A percentile compares a stretch with the other conserved stretches of the same genome.
phyloP scores from a whole-genome alignment of 1,140 invertebrate species.

The Drosophila bipectinata region DNA sequence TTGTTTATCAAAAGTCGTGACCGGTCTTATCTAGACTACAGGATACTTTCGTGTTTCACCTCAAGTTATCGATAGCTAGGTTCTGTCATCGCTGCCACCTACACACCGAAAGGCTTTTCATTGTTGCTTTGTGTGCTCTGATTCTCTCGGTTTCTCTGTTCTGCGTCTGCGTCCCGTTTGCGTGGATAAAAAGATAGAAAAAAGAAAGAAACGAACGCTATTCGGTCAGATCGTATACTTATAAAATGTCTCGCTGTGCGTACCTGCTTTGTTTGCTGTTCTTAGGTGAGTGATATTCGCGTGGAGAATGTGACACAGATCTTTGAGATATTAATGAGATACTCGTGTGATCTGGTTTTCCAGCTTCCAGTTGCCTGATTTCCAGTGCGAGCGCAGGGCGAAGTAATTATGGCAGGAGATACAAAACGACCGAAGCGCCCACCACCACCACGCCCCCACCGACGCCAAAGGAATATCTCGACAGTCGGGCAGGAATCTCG shows the following conservation, averaged over 20 bases:
- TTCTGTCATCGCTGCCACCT: constrained; percentile 20
- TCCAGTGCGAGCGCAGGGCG: constrained; percentile 36
- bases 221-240: constrained; percentile 11
- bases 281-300: constrained; percentile 43
- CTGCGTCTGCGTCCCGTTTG: constrained; percentile 60
- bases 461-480: constrained; percentile 83
- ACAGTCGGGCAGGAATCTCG: constrained; percentile 84
- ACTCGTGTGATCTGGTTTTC: constrained; percentile 15
- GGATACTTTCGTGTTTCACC: no score
- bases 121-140: constrained; percentile 41
- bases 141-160: constrained; percentile 44
- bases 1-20: no score
- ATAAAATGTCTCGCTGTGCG: constrained; percentile 58
- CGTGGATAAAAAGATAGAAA: constrained; percentile 27
- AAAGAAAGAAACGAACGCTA: constrained; percentile 24
- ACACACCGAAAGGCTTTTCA: constrained; percentile 38
- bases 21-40: no score
- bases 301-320: constrained; percentile 1
- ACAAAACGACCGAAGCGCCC: constrained; percentile 46
- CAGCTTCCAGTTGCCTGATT: constrained; percentile 65
- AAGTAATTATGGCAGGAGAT: constrained; percentile 20
- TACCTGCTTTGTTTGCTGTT: constrained; percentile 55
- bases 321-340: background rate
- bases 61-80: constrained; percentile 4
- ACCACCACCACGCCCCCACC: constrained; percentile 53